phyloP scores from a whole-genome alignment of 2,113 vertebrate genomes.

The Spermophilus dauricus region DNA sequence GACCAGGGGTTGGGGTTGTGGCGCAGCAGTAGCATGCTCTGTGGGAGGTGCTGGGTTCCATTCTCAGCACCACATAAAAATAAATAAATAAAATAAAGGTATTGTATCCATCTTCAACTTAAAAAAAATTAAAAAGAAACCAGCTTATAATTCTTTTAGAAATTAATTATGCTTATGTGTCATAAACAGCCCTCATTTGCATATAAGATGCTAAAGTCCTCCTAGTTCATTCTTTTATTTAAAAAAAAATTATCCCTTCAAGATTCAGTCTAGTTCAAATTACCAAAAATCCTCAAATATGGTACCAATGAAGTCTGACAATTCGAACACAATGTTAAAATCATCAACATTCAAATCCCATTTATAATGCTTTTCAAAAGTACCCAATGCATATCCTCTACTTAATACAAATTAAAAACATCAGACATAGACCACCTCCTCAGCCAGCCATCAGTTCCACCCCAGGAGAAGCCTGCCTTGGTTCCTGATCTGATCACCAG shows the following conservation, averaged over 20 bases:
- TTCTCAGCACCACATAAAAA: too few relatives aligned
- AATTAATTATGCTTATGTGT: neutral
- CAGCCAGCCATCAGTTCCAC: too few relatives aligned
- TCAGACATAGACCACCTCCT: too few relatives aligned
- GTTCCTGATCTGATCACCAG: too few relatives aligned
- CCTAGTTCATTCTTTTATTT: neutral
- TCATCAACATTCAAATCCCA: neutral
- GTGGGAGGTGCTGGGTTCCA: too few relatives aligned
- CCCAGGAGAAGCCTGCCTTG: too few relatives aligned
- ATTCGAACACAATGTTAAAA: constrained; percentile 28
- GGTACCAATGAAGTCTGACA: neutral
- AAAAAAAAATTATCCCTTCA: neutral
- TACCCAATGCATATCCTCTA: neutral
- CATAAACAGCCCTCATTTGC: neutral
- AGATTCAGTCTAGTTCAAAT: neutral
- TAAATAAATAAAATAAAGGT: too few relatives aligned
- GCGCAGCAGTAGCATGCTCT: too few relatives aligned
- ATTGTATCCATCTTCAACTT: too few relatives aligned
- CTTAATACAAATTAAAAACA: neutral
- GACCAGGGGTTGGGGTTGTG: neutral
- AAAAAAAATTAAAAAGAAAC: too few relatives aligned
- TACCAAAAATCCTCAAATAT: neutral
- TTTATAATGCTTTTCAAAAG: neutral
- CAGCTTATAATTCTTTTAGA: neutral
- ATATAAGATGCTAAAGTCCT: neutral